Percentiles rank a stretch among this genome's conserved stretches.
These are phyloP conservation scores for Anguilla pacifica DNA, from an alignment of 2,797 vertebrate species.

Conservation along the genomic window DNA sequence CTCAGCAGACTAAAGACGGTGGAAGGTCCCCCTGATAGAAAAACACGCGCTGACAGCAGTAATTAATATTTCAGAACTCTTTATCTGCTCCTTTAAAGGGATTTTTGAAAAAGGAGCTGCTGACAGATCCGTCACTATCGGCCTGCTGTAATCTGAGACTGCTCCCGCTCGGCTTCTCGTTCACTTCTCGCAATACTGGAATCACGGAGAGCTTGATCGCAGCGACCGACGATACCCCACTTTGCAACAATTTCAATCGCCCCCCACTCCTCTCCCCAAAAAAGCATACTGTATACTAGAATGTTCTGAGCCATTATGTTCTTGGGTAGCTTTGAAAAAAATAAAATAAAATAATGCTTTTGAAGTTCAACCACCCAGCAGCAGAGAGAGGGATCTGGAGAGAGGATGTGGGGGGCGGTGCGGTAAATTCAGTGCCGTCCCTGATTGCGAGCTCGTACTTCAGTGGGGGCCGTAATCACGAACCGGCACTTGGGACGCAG, in stretches of 20 bases:
- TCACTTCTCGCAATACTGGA: constrained; percentile 12
- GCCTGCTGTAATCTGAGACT: constrained; percentile 36
- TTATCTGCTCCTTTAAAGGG: constrained; percentile 46
- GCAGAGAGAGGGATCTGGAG: neutral
- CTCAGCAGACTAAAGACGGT: constrained; percentile 26
- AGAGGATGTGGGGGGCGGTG: neutral
- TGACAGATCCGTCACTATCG: constrained; percentile 40
- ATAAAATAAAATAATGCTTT: neutral
- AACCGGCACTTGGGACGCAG: neutral
- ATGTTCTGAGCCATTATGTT: constrained; percentile 1
- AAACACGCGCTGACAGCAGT: constrained; percentile 33
- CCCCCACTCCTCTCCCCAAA: neutral
- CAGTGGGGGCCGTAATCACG: constrained; percentile 17
- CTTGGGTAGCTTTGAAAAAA: constrained; percentile 44
- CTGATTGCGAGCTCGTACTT: constrained; percentile 19
- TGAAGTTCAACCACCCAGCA: neutral
- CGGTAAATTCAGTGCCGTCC: constrained; percentile 14
- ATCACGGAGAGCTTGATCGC: neutral
- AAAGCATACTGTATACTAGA: neutral
- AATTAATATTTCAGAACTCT: constrained; percentile 47
- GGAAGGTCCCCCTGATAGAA: constrained; percentile 32
- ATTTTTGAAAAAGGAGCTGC: constrained; percentile 29
- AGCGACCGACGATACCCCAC: neutral
- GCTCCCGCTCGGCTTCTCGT: constrained; percentile 38
- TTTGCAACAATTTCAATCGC: constrained; percentile 8